Evolutionary conservation across 1,140 invertebrate species (phyloP), one percentile per base, ranked within the genome.

Genomic region (Ceratina calcarata): DNA sequence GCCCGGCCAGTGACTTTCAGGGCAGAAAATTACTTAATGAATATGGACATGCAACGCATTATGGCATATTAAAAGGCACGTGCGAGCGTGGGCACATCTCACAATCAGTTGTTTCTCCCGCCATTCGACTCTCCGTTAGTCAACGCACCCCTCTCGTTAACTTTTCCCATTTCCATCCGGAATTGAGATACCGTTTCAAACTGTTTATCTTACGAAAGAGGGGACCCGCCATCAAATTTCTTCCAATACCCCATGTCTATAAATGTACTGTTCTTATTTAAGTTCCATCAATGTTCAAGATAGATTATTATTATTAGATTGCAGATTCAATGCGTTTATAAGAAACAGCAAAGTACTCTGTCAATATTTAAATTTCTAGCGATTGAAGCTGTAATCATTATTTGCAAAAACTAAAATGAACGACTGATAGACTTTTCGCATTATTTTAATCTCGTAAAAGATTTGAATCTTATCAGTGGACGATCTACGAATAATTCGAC

Each of bases 1-100:
- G 64, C n/a, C 24, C 51, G 32, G 65, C 20, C 67, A 55, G 62
- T 22, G 69, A 71, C 80, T 83, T 86, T 67, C 73, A 61, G 81
- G 60, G 7, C 69, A 80, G 84, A 89, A 90, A 91, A 91, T 89
- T 88, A 90, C 86, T 91, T 93, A 93, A 93, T 93, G 92, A 93
- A 91, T 89, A 88, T 87, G 87, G 88, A 89, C 91, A 93, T 88
- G 90, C 91, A 72, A 92, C 84, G 88, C 89, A 92, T 92, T 92
- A 91, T 82, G 87, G 81, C 71, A 86, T 90, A 92, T 93, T 92
- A 91, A 91, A 89, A 88, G 80, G 84, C 89, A 88, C 85, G 85
- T 86, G 89, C 78, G 85, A 80, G 73, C 86, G 86, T 85, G 83
- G 81, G 85, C 85, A 82, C 81, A 86, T 89, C 79, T 84, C 69